Base-by-base conservation (phyloP, 1,140 invertebrate genomes). In the Brachionus sp. region DNA sequence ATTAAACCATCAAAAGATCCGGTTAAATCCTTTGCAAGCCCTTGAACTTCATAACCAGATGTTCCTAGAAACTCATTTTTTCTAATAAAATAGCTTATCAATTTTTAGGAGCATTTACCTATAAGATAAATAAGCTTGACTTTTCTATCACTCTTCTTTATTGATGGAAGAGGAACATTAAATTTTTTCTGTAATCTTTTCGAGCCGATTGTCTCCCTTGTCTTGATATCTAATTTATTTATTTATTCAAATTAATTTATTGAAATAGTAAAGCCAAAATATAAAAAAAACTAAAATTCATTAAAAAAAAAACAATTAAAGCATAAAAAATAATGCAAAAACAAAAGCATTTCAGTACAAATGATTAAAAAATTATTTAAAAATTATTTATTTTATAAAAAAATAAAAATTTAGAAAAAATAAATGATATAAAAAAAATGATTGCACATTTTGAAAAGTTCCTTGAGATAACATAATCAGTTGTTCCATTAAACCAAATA, bases 111-210 rank as follows among this genome's bases (percentile, higher is more conserved):
- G 9, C 37, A 37, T 12, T 62, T 62, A 80, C 77, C 77, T 5
- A 35, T 62, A 0, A 80, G 19, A 44, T 62, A 80, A n/a, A 80
- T 80, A 19, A 80, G n/a, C 35, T 80, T 57, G n/a, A 57, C 23
- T 80, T 37, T 80, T 29, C 25, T 16, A n/a, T 25, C 2, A 39
- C 19, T 80, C 42, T 16, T 37, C 42, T 62, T 64, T 5, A 80
- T 62, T 1, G 50, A 57, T 25, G 77, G 77, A 29, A 80, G 29
- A n/a, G 77, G 19, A 62, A n/a, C 35, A 5, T 62, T 19, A 25
- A 35, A 80, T 44, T 80, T 80, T 80, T 57, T 62, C 1, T 53
- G 35, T 9, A 80, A 13, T 44, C 16, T 50, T 10, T 29, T 35
- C 0, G 37, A 53, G 5, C 0, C n/a, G 5, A 3, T 44, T 0